Percentiles rank a stretch among this genome's conserved stretches.
phyloP scores from a whole-genome alignment of 2,113 vertebrate species.

The Crotalus helleri region DNA sequence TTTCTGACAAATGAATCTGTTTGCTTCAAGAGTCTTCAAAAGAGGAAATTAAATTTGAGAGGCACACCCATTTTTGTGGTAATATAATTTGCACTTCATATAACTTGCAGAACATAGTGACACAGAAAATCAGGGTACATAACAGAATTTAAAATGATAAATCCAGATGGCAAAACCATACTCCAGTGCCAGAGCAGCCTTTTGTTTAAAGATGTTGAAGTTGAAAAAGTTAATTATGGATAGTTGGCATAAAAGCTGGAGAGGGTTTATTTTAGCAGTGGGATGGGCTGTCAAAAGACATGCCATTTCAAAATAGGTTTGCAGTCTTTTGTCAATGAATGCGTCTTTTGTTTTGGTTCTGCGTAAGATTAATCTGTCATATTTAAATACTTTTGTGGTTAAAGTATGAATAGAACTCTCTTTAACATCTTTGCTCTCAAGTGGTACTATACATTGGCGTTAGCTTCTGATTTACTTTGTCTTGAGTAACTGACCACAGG shows the following conservation, averaged over 20 bases:
- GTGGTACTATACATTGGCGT: not conserved
- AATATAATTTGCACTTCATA: not conserved
- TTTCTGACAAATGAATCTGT: not conserved
- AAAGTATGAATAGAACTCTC: not conserved
- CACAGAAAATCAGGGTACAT: not conserved
- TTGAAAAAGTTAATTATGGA: not conserved
- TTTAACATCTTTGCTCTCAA: too few relatives aligned
- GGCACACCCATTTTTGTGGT: conserved; percentile 8
- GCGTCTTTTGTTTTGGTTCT: not conserved
- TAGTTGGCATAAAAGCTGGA: not conserved
- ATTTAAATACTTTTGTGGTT: not conserved
- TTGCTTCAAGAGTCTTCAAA: conserved; percentile 3
- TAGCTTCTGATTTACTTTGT: not conserved
- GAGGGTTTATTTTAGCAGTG: not conserved
- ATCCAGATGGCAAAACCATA: not conserved
- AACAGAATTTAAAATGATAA: not conserved
- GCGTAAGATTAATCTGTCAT: not conserved
- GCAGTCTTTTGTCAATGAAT: not conserved
- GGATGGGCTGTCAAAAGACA: not conserved
- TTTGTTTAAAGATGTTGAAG: not conserved
- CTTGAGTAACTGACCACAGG: not conserved
- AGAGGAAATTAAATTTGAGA: conserved; percentile 3
- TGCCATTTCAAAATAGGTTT: not conserved
- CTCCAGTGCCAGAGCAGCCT: not conserved
- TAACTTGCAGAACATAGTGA: not conserved